Conservation (phyloP, 92 coral and sea anemone species). For the Paragorgia papillata region DNA sequence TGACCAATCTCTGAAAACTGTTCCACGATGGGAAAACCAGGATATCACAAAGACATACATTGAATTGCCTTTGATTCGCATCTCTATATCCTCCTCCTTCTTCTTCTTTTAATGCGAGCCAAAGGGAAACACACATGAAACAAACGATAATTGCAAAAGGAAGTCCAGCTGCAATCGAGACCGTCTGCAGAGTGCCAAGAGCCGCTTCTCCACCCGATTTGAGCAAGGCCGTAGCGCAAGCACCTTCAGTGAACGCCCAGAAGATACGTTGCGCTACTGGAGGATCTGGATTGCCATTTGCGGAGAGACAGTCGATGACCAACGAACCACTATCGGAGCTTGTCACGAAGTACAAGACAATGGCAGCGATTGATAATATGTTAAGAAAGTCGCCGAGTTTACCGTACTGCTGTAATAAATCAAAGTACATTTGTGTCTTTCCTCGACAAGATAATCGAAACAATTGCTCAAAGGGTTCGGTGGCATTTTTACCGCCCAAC, state of each 20-base stretch:
- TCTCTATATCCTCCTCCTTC: conserved; percentile 75
- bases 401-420: conserved; percentile 70
- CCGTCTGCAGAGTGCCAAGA: conserved; percentile 75
- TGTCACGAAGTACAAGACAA: conserved; percentile 83
- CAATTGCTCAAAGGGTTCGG: conserved; percentile 58
- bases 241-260: conserved; percentile 85
- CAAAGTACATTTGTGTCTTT: conserved; percentile 78
- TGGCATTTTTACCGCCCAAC: conserved; percentile 65
- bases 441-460: conserved; percentile 77
- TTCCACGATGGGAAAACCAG: conserved; percentile 59
- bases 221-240: conserved; percentile 78
- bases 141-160: conserved; percentile 70
- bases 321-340: conserved; percentile 92
- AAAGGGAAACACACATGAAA: conserved; percentile 72
- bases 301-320: conserved; percentile 84
- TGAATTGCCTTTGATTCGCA: conserved; percentile 61
- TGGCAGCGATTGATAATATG: conserved; percentile 67
- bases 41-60: conserved; percentile 66
- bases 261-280: conserved; percentile 83
- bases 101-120: conserved; percentile 76
- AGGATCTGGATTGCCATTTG: conserved; percentile 89
- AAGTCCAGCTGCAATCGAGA: conserved; percentile 77
- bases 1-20: conserved; percentile 32
- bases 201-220: conserved; percentile 77
- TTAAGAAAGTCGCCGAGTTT: conserved; percentile 67